Conservation (phyloP, 2,113 vertebrate species). For the Cynoglossus semilaevis region DNA sequence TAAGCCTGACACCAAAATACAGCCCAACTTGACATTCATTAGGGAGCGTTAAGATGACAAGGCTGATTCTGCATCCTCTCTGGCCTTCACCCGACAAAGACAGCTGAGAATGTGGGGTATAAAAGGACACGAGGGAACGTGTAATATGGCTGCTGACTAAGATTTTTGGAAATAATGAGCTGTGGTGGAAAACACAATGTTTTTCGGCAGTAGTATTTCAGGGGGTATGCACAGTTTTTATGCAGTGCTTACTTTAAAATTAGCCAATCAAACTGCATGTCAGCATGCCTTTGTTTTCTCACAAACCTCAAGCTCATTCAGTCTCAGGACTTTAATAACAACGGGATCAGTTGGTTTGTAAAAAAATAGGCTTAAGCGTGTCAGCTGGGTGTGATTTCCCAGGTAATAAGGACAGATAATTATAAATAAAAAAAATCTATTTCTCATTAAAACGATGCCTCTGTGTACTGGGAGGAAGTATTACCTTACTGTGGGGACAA, state of each 20-base stretch:
- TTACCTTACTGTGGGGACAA: conserved; percentile 5
- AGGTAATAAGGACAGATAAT: conserved; percentile 40
- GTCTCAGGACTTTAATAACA: conserved; percentile 29
- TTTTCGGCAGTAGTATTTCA: conserved; percentile 50
- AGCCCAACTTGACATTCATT: conserved; percentile 45
- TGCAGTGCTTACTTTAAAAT: conserved; percentile 56
- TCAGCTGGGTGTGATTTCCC: conserved; percentile 25
- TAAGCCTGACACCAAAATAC: conserved; percentile 21
- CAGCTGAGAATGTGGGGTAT: conserved; percentile 41
- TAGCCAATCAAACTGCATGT: conserved; percentile 40
- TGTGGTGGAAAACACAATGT: conserved; percentile 47
- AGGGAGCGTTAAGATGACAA: conserved; percentile 33
- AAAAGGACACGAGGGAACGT: conserved; percentile 43
- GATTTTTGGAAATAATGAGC: conserved; percentile 39
- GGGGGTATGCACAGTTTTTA: conserved; percentile 55
- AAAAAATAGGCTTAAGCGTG: conserved; percentile 29
- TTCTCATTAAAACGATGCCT: conserved; percentile 16
- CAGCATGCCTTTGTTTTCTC: conserved; percentile 45
- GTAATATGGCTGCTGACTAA: conserved; percentile 57
- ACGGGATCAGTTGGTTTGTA: conserved; percentile 44
- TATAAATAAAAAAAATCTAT: conserved; percentile 26
- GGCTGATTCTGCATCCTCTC: conserved; percentile 50
- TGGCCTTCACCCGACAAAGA: conserved; percentile 50
- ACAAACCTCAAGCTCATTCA: neutral
- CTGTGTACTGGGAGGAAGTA: conserved; percentile 1